These are phyloP conservation scores for Salvelinus fontinalis DNA, from an alignment of 2,113 vertebrate species.

Conservation along the genomic window DNA sequence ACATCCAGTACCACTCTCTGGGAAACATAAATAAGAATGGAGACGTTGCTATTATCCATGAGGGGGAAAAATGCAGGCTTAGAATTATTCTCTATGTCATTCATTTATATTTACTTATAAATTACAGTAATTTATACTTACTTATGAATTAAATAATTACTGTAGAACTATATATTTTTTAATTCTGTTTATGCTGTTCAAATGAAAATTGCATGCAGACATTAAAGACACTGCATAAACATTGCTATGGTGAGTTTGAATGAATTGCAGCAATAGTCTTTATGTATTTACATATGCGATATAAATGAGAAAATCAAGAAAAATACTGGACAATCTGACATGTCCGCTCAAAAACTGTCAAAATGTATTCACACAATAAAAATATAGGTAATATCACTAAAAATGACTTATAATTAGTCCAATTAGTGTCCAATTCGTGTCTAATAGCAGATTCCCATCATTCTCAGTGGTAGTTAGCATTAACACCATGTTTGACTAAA, in stretches of 20 bases:
- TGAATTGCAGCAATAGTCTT: no score
- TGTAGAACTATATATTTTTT: no score
- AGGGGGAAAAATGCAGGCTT: conserved; percentile 2
- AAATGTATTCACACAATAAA: not conserved
- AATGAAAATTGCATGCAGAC: no score
- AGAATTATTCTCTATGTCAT: not conserved
- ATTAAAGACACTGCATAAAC: no score
- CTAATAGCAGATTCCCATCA: not conserved
- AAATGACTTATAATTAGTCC: not conserved
- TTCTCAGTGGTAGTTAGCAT: not conserved
- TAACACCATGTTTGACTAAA: not conserved
- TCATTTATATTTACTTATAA: not conserved
- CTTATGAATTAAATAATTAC: no score
- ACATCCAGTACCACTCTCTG: conserved; percentile 27
- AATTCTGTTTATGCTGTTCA: no score
- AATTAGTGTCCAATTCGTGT: not conserved
- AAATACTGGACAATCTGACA: not conserved
- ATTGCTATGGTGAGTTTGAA: no score
- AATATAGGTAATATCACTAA: not conserved
- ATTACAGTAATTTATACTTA: not conserved
- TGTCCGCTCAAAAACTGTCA: not conserved
- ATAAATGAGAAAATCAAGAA: not conserved
- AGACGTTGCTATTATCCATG: conserved; percentile 33
- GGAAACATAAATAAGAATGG: conserved; percentile 34
- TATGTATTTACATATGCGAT: no score